Conservation (phyloP, 2,888 invertebrate species). For the Xestobium rufovillosum region DNA sequence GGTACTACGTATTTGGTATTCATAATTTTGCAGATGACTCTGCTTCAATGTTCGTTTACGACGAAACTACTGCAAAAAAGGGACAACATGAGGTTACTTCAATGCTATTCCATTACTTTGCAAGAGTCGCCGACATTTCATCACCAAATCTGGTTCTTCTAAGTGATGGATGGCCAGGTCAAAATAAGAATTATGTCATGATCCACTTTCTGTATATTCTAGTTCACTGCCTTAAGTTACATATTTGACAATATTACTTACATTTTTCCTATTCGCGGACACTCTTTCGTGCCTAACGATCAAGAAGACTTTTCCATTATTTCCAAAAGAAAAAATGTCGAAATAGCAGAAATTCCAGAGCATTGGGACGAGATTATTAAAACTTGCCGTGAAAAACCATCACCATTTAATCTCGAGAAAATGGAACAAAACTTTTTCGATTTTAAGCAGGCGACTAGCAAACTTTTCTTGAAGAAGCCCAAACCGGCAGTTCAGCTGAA, state of each 20-base stretch:
- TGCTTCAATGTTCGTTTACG: conserved; percentile 1
- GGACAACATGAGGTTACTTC: neutral
- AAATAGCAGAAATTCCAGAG: conserved; percentile 6
- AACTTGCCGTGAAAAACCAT: conserved; percentile 4
- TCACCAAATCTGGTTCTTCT: conserved; percentile 3
- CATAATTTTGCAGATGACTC: too few relatives aligned
- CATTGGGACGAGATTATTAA: conserved; percentile 5
- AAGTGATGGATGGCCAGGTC: neutral
- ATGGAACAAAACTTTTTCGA: conserved; percentile 1
- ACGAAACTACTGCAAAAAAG: neutral
- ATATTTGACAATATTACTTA: neutral
- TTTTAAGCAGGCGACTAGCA: conserved; percentile 2
- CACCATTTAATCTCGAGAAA: conserved; percentile 3
- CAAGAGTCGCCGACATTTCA: conserved; percentile 2
- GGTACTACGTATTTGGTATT: conserved; percentile 3
- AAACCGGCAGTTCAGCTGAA: conserved; percentile 4
- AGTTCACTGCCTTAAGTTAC: conserved; percentile 1
- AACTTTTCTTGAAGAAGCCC: conserved; percentile 2
- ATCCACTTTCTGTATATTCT: too few relatives aligned
- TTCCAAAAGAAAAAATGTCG: conserved; percentile 4
- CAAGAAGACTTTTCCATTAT: conserved; percentile 1
- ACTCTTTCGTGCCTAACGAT: neutral
- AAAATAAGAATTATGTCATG: too few relatives aligned
- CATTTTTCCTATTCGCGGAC: conserved; percentile 1
- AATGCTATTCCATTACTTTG: conserved; percentile 1